A percentile compares a stretch with the other conserved stretches of the same genome.
phyloP scores from a whole-genome alignment of 2,888 invertebrate genomes.

The Eudiplozoon nipponicum region DNA sequence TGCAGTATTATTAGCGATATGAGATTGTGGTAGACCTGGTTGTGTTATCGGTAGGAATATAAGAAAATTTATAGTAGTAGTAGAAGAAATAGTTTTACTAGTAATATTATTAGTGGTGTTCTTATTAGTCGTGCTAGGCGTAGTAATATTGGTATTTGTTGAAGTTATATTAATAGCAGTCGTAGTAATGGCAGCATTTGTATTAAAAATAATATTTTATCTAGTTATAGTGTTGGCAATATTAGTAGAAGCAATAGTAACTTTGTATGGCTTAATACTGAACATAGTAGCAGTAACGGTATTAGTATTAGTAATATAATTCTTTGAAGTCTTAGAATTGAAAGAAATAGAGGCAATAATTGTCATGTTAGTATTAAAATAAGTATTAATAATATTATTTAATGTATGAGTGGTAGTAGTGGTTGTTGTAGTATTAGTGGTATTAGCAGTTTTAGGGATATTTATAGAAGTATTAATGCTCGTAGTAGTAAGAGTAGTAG shows the following conservation, averaged over 20 bases:
- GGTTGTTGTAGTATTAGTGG: conserved; percentile 11
- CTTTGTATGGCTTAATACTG: no score
- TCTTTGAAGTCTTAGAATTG: no score
- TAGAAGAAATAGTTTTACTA: conserved; percentile 14
- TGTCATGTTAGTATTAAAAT: no score
- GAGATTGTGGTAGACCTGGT: conserved; percentile 13
- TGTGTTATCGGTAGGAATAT: conserved; percentile 8
- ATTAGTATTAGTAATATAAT: no score
- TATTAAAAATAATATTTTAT: no score
- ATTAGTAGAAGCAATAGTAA: conserved; percentile 13
- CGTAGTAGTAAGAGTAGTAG: conserved; percentile 9
- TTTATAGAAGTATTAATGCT: conserved; percentile 8
- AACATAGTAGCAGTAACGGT: conserved; percentile 12
- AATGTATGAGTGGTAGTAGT: conserved; percentile 1
- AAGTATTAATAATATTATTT: no score
- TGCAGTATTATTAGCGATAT: background rate
- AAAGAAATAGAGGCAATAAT: no score
- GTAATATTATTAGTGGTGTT: conserved; percentile 14
- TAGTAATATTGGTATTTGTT: conserved; percentile 14
- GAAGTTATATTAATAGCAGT: conserved; percentile 14
- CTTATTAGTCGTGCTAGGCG: conserved; percentile 13
- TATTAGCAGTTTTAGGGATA: conserved; percentile 9
- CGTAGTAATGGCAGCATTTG: no score
- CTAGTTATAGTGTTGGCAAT: conserved; percentile 13
- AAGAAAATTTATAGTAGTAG: conserved; percentile 12